A percentile compares a stretch with the other conserved stretches of the same genome.
Conservation (phyloP, 2,797 vertebrate genomes). For the Geotria australis region DNA sequence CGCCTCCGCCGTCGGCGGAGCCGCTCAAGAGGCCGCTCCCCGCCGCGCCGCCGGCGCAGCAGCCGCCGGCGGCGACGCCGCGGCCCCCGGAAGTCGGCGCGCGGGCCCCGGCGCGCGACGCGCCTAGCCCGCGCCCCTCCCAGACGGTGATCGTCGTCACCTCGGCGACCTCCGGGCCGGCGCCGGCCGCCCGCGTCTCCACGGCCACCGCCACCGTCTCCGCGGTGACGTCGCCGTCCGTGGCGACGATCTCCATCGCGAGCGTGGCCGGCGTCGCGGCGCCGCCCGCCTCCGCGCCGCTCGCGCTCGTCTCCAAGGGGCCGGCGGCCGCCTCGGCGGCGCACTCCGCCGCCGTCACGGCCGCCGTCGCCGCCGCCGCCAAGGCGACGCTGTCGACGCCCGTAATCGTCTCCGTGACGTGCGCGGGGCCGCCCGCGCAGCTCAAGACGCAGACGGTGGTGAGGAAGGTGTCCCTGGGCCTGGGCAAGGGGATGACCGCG, state of each 20-base stretch:
- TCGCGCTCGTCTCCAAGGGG: no score
- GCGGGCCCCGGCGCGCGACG: conserved; percentile 6
- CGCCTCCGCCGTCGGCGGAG: conserved; percentile 45
- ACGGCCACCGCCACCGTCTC: conserved; percentile 9
- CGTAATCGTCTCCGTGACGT: no score
- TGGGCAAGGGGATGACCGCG: conserved; percentile 16
- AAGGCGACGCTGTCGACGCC: no score
- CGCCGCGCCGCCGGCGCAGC: conserved; percentile 22
- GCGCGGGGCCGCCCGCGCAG: no score
- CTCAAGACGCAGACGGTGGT: no score
- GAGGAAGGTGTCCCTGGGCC: neutral
- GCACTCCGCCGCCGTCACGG: no score
- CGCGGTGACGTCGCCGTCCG: no score
- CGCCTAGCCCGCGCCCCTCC: conserved; percentile 16
- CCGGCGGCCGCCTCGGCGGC: no score
- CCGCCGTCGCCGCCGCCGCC: no score
- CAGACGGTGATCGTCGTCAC: conserved; percentile 10
- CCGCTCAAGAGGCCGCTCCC: conserved; percentile 38
- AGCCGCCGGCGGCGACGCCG: conserved; percentile 7
- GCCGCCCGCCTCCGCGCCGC: no score
- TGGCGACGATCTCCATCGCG: conserved; percentile 25
- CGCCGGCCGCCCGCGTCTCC: conserved; percentile 15
- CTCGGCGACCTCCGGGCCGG: conserved; percentile 36
- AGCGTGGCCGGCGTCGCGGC: conserved; percentile 14
- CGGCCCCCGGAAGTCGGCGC: conserved; percentile 20